Evolutionary conservation across 2,797 vertebrate species (phyloP).

Genomic region (Rhabdophis nuchalis): DNA sequence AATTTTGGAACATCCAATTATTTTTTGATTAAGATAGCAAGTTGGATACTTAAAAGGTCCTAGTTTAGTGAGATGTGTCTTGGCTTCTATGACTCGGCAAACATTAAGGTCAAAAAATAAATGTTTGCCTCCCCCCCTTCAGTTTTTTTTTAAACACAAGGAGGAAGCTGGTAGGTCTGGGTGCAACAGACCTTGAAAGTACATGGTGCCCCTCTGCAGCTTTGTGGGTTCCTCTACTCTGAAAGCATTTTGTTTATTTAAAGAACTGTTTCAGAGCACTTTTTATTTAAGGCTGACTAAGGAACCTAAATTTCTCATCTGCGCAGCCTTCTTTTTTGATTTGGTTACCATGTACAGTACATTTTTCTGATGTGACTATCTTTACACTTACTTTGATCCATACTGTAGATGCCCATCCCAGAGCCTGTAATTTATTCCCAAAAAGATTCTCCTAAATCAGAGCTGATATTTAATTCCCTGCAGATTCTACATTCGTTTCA

Average conservation of each 20-base stretch:
- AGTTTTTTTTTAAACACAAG: neutral
- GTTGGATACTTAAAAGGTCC: neutral
- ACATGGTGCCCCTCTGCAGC: neutral
- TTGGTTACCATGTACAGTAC: neutral
- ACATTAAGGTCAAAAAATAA: neutral
- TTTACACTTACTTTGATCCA: neutral
- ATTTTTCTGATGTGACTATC: neutral
- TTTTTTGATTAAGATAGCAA: neutral
- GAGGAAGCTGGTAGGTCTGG: neutral
- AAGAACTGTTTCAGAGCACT: constrained; percentile 15
- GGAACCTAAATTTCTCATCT: neutral
- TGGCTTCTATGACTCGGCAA: neutral
- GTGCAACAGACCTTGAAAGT: constrained; percentile 17
- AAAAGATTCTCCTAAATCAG: neutral
- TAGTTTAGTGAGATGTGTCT: neutral
- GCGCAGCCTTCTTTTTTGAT: neutral
- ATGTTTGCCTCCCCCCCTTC: neutral
- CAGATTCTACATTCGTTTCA: neutral
- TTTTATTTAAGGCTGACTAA: neutral
- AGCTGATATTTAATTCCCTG: neutral
- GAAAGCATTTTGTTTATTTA: constrained; percentile 20
- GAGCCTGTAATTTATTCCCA: neutral
- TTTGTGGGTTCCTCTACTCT: constrained; percentile 24
- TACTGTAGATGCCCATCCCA: neutral
- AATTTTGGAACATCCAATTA: neutral